These are phyloP conservation scores for Caenorhabditis becei DNA, from an alignment of 2,888 invertebrate genomes.

Conservation along the genomic window DNA sequence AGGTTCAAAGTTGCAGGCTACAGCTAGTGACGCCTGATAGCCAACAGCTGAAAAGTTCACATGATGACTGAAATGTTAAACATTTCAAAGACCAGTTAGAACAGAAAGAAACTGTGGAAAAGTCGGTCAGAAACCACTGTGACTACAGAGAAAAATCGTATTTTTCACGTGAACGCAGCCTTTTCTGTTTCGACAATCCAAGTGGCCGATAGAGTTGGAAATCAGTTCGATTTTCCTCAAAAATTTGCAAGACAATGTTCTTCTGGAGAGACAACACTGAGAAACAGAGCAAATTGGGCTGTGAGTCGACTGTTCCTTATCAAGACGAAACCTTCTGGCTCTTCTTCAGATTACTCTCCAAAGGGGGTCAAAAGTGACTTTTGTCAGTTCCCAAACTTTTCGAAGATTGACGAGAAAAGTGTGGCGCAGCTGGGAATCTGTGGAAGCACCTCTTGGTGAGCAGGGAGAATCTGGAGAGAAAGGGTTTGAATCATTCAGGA, in stretches of 20 bases:
- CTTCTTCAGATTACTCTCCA: constrained; percentile 27
- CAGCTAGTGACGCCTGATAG: not conserved
- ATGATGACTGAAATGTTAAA: not conserved
- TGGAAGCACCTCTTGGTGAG: constrained; percentile 27
- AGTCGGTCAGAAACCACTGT: too few species aligned
- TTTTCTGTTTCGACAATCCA: too few species aligned
- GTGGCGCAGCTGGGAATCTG: constrained; percentile 21
- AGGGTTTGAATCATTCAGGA: not conserved
- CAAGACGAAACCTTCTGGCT: too few species aligned
- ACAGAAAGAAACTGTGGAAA: not conserved
- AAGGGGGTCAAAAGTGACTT: constrained; percentile 36
- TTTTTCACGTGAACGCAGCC: too few species aligned
- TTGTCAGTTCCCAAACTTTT: constrained; percentile 12
- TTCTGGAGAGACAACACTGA: constrained; percentile 1
- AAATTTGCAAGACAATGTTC: not conserved
- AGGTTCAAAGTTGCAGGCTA: not conserved
- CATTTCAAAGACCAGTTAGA: not conserved
- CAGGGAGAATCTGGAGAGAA: not conserved
- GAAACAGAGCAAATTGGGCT: not conserved
- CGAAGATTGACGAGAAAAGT: not conserved
- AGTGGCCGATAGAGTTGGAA: not conserved
- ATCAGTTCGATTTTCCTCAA: not conserved
- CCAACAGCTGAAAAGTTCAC: not conserved
- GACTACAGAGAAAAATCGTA: too few species aligned
- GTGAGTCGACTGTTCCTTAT: too few species aligned